Conservation (phyloP, 2,797 vertebrate species). For the Anguilla marmorata region DNA sequence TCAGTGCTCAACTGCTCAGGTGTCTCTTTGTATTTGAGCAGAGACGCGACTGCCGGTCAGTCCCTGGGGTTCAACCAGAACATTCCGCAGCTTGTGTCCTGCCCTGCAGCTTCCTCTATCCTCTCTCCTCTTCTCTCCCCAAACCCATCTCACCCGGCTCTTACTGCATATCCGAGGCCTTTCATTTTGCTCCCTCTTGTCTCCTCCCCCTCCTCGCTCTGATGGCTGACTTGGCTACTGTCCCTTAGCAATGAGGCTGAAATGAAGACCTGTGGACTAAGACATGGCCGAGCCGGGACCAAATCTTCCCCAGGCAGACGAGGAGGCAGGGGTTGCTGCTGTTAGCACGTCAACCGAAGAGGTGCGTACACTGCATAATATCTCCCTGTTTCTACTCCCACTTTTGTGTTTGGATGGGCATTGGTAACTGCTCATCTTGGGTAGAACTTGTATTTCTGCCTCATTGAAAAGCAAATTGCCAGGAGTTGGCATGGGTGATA, state of each 20-base stretch:
- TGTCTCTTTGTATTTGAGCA: conserved; percentile 55
- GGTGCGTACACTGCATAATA: background rate
- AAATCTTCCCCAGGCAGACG: background rate
- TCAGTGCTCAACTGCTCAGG: conserved; percentile 61
- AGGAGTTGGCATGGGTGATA: background rate
- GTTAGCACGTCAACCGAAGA: background rate
- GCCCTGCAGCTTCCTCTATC: background rate
- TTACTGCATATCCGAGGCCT: background rate
- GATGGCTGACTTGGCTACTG: background rate
- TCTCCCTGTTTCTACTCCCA: background rate
- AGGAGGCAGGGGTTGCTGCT: background rate
- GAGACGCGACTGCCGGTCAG: conserved; percentile 22
- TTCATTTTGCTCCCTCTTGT: background rate
- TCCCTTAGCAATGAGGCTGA: background rate
- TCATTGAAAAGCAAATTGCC: background rate
- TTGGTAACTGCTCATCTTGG: background rate
- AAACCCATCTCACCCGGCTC: background rate
- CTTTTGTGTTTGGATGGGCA: background rate
- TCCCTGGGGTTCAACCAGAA: background rate
- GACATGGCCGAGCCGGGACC: background rate
- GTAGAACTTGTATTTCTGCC: background rate
- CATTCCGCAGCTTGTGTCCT: background rate
- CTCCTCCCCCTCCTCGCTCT: background rate
- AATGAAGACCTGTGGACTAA: conserved; percentile 1
- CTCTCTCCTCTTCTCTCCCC: background rate